Percentiles rank a stretch among this genome's conserved stretches.
Conservation (phyloP, 2,797 vertebrate species). For the Pygocentrus nattereri region DNA sequence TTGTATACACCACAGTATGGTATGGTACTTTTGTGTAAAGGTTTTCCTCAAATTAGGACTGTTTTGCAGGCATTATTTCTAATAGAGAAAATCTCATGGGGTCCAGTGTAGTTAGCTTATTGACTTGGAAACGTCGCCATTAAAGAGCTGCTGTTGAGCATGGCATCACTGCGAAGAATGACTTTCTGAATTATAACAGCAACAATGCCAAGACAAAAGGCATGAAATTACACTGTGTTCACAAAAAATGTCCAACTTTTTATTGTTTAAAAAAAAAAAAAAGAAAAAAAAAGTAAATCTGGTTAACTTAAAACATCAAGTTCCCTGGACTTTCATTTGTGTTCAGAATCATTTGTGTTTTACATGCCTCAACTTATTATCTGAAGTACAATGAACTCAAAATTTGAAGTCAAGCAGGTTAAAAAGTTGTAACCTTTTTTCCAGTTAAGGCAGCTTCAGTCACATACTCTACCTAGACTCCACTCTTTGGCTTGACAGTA, state of each 20-base stretch:
- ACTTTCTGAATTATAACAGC: neutral
- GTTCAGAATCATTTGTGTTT: no score
- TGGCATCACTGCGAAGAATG: neutral
- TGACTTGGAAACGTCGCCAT: neutral
- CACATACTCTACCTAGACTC: neutral
- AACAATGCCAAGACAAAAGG: constrained; percentile 1
- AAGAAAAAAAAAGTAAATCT: no score
- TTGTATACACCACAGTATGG: neutral
- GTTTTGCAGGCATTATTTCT: neutral
- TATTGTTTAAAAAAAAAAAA: no score
- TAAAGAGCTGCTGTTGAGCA: neutral
- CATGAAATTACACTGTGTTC: constrained; percentile 4
- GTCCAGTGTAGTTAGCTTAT: neutral
- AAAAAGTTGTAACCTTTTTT: no score
- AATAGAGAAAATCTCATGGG: neutral
- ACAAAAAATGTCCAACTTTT: neutral
- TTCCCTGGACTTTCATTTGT: no score
- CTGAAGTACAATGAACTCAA: no score
- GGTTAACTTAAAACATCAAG: no score
- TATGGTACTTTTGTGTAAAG: neutral
- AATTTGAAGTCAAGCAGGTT: no score
- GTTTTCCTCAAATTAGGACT: neutral
- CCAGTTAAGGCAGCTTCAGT: neutral
- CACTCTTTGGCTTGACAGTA: neutral
- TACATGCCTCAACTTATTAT: no score